A percentile compares a stretch with the other conserved stretches of the same genome.
phyloP scores from a whole-genome alignment of 2,797 vertebrate genomes.

The Neoniphon sammara region DNA sequence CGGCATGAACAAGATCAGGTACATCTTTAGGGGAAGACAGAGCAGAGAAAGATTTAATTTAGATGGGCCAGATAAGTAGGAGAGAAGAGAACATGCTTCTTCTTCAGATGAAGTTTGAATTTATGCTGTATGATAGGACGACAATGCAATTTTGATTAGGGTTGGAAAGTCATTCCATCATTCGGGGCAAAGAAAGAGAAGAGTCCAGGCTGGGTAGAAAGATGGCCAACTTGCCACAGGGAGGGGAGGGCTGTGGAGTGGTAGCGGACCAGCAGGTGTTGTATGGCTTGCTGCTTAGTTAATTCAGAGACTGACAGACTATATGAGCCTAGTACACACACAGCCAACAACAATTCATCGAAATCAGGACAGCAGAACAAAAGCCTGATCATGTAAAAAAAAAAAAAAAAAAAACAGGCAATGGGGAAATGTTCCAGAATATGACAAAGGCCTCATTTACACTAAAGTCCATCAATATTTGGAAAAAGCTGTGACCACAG shows the following conservation, averaged over 20 bases:
- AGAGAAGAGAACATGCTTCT: constrained; percentile 15
- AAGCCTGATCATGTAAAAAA: not conserved
- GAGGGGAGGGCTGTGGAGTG: constrained; percentile 12
- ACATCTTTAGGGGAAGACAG: constrained; percentile 25
- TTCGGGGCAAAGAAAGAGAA: not conserved
- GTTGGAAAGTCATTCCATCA: constrained; percentile 17
- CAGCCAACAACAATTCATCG: not conserved
- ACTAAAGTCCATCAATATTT: too few species aligned
- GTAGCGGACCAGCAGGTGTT: too few species aligned
- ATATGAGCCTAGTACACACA: constrained; percentile 1
- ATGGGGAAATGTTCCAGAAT: not conserved
- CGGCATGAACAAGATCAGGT: constrained; percentile 28
- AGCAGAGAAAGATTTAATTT: constrained; percentile 49
- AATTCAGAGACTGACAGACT: not conserved
- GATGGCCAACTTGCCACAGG: constrained; percentile 32
- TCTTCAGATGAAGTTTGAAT: constrained; percentile 50
- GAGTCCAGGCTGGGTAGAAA: not conserved
- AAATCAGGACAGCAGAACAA: not conserved
- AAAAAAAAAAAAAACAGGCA: constrained; percentile 1
- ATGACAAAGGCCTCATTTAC: too few species aligned
- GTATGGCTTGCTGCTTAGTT: too few species aligned
- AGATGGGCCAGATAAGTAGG: constrained; percentile 51
- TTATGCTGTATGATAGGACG: constrained; percentile 27
- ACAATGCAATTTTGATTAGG: constrained; percentile 34
- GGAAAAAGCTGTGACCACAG: too few species aligned